These are phyloP conservation scores for Mimas tiliae DNA, from an alignment of 2,888 invertebrate genomes.

Conservation along the genomic window DNA sequence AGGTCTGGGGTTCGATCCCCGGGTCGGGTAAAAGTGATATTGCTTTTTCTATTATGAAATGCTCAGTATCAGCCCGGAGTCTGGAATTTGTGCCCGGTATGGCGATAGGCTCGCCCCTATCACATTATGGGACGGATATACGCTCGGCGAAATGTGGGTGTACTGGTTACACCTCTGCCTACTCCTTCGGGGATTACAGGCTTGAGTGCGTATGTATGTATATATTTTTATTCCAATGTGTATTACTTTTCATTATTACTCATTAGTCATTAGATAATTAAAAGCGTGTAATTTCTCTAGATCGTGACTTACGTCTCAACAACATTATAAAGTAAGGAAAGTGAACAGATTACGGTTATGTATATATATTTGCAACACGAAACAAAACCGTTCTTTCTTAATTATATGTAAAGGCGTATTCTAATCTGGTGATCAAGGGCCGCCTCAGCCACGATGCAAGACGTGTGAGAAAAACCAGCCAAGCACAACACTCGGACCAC, in stretches of 20 bases:
- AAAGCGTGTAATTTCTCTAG: not conserved
- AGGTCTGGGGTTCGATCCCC: too few species aligned
- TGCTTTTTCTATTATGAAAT: too few species aligned
- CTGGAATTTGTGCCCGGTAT: too few species aligned
- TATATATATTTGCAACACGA: conserved; percentile 10
- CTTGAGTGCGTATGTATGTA: too few species aligned
- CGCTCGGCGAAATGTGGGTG: too few species aligned
- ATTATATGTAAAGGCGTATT: conserved; percentile 29
- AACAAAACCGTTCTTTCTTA: not conserved
- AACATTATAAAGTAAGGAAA: conserved; percentile 1
- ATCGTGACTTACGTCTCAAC: not conserved
- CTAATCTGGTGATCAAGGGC: conserved; percentile 56
- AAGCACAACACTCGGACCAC: conserved; percentile 58
- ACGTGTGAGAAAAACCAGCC: conserved; percentile 62
- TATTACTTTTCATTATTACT: conserved; percentile 1
- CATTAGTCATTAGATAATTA: conserved; percentile 3
- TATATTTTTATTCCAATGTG: not conserved
- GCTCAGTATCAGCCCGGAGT: too few species aligned
- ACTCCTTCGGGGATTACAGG: too few species aligned
- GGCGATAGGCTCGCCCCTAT: too few species aligned
- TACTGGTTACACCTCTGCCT: too few species aligned
- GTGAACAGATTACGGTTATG: conserved; percentile 15
- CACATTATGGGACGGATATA: too few species aligned
- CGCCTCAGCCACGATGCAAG: conserved; percentile 44
- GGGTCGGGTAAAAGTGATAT: too few species aligned